These are phyloP conservation scores for Gobionotothen gibberifrons DNA, from an alignment of 2,797 vertebrate genomes.

Conservation along the genomic window DNA sequence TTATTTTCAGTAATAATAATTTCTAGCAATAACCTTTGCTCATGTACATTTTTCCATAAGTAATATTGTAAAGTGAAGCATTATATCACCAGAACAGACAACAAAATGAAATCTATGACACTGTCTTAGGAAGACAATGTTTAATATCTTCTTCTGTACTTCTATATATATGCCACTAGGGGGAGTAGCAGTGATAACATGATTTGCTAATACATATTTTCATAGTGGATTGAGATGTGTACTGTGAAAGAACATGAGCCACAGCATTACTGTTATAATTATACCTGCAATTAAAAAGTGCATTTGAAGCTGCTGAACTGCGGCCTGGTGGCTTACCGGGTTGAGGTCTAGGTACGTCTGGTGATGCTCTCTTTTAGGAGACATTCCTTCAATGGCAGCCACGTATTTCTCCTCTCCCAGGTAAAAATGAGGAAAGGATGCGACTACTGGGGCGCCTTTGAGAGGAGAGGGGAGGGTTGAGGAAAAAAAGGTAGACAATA, in stretches of 20 bases:
- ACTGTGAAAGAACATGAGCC: background rate
- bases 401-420: constrained; percentile 80
- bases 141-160: constrained; percentile 8
- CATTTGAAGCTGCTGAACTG: background rate
- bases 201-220: background rate
- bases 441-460: constrained; percentile 84
- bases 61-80: background rate
- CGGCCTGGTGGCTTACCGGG: constrained; percentile 72
- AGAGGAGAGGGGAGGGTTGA: background rate
- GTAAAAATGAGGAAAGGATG: constrained; percentile 88
- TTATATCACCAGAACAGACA: background rate
- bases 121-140: background rate
- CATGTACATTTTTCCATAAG: background rate
- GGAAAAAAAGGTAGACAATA: background rate
- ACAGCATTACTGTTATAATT: background rate
- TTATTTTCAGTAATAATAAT: background rate
- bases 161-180: constrained; percentile 36
- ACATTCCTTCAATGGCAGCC: constrained; percentile 76
- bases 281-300: background rate
- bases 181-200: constrained; percentile 19
- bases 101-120: background rate
- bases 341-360: constrained; percentile 87
- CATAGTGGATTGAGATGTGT: background rate
- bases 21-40: too few relatives aligned
- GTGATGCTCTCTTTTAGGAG: constrained; percentile 79